Evolutionary conservation across 1,140 invertebrate species (phyloP), one percentile per base, ranked within the genome.

Genomic region (Hormaphis cornu): DNA sequence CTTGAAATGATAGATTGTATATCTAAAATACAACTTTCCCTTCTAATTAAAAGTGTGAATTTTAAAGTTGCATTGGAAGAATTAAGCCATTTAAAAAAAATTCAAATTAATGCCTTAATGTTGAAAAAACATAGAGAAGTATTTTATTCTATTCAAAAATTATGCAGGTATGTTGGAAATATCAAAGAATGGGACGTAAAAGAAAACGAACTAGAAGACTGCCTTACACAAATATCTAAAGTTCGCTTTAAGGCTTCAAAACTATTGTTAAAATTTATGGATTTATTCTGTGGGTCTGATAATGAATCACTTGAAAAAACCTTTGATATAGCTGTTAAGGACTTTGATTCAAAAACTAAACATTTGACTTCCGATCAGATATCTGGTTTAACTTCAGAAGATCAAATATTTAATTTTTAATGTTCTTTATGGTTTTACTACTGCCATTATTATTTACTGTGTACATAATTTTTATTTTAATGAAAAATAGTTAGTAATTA

Each of bases 51-150:
- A 61, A 78, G 82, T 46, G 87, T 87, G 1, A 83, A 89, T 75
- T 81, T 83, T 1, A 83, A 87, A 26, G 72, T 83, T 69, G 84
- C 82, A 74, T 78, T 88, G 35, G 78, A 83, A 46, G 76, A 79
- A 1, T 82, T 88, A 79, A 82, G 85, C 69, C 82, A 82, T 71
- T 77, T 87, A 52, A 77, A 84, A 74, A 81, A 83, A 12, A 76
- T 92, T 48, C 80, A 87, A 16, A 77, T 93, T 10, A 87, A 85
- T 70, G 82, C 86, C 20, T 74, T 93, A 3, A 91, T 93, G 87
- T 77, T 95, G 28, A 85, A 92, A 73, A 93, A 93, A 73, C 89
- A 94, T 80, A 87, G 91, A 0, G 84, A 87, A 69, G 84, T 90
- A 69, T 83, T 94, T 61, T 86, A 90, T 74, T 92, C 87, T 2